phyloP scores from a whole-genome alignment of 2,113 vertebrate genomes.

The Oceanites oceanicus region DNA sequence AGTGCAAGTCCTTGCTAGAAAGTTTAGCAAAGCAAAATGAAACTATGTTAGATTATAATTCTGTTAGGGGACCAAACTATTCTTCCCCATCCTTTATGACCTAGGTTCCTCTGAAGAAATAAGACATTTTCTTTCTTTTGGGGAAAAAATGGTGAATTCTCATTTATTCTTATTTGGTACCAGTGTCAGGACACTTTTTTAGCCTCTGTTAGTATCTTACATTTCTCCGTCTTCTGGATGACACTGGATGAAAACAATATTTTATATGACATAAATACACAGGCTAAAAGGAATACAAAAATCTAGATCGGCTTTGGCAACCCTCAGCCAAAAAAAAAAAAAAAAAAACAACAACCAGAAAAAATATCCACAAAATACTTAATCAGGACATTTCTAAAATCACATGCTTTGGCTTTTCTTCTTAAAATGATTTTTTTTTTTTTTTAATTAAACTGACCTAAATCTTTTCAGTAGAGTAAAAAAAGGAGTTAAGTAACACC shows the following conservation, averaged over 20 bases:
- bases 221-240: background rate
- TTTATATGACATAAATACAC: background rate
- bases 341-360: background rate
- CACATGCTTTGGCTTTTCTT: background rate
- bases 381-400: background rate
- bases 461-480: background rate
- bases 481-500: background rate
- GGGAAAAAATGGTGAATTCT: background rate
- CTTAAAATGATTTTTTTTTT: background rate
- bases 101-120: background rate
- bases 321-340: background rate
- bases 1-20: background rate
- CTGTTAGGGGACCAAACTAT: background rate
- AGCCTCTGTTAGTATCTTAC: background rate
- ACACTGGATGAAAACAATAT: background rate
- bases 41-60: background rate
- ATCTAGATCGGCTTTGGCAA: background rate
- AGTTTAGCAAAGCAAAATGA: background rate
- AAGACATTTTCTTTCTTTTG: background rate
- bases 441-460: background rate
- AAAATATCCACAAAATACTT: background rate
- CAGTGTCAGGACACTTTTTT: background rate
- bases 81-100: background rate
- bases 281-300: background rate
- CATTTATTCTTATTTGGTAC: background rate